Base-by-base conservation (phyloP, 2,888 invertebrate genomes). In the Laothoe populi region DNA sequence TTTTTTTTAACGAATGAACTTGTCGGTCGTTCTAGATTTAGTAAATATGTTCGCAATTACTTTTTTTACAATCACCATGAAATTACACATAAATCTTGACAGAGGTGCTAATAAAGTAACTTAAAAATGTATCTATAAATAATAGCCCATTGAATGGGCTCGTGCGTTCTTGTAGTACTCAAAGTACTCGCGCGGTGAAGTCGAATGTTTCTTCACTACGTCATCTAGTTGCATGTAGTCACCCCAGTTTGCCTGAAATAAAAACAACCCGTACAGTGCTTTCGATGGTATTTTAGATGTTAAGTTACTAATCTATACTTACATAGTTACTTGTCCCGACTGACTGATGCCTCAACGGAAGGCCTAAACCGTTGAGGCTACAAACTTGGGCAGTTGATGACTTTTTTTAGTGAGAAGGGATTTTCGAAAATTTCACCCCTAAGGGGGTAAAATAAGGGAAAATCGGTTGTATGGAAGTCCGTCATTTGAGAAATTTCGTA, bases 141-240 rank as follows among this genome's bases (percentile, higher is more conserved):
- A 90, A 62, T 84, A 90, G 0, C 90, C 91, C 89, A 90, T 90
- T 0, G 90, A 80, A 61, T 91, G 90, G 5, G 88, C 79, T 19
- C 89, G 73, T 0, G 92, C 92, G 57, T 90, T 90, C 46, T 84
- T 90, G 65, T 92, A 92, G 58, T 92, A 92, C 24, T 90, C 86
- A 11, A 87, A 90, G 38, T 91, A 91, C 48, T 90, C 87, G 0
- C 78, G 68, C 0, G 92, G 90, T 0, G 92, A 86, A 1, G 69
- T 78, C 0, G 89, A 73, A 59, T 87, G 90, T 44, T 86, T 89
- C 64, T 92, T 92, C 0, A 92, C 92, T 0, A 88, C 88, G 0
- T 87, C 86, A 38, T 92, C 91, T 13, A 88, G 35, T 62, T 90
- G 91, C 92, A 92, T 92, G 58, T 88, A 89, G 35, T 92, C 90